Conservation (phyloP, 2,888 invertebrate species). For the Sarcophaga rosellei region DNA sequence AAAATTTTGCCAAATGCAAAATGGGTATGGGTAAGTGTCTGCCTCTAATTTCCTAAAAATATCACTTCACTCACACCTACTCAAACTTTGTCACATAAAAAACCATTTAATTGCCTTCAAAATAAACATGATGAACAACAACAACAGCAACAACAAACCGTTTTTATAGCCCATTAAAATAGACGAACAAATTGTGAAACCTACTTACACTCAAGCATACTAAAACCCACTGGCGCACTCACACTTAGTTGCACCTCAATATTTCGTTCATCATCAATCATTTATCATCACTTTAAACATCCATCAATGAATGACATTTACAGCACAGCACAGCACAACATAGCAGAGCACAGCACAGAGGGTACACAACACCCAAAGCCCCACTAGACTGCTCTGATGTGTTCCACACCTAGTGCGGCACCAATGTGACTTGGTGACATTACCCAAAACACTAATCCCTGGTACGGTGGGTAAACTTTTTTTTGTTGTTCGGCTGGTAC, state of each 20-base stretch:
- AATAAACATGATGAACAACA: not conserved
- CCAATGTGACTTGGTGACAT: no score
- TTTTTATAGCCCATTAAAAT: slow-evolving; percentile 17
- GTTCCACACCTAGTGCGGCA: not conserved
- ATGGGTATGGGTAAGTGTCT: no score
- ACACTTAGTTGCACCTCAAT: not conserved
- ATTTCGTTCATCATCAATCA: slow-evolving; percentile 59
- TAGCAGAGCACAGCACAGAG: slow-evolving; percentile 8
- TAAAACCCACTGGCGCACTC: not conserved
- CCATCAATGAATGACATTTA: slow-evolving; percentile 65
- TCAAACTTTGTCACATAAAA: slow-evolving; percentile 10
- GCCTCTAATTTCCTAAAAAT: no score
- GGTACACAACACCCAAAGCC: slow-evolving; percentile 10
- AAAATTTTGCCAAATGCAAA: not conserved
- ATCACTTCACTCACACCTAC: no score
- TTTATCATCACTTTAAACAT: slow-evolving; percentile 66
- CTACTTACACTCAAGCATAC: not conserved
- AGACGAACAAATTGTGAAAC: not conserved
- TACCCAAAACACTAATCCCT: no score
- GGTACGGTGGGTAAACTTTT: not conserved
- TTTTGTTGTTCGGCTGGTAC: not conserved
- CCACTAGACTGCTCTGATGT: slow-evolving; percentile 1
- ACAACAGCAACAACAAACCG: not conserved
- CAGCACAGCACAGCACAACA: slow-evolving; percentile 29
- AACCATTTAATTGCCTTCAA: slow-evolving; percentile 54